These are phyloP conservation scores for Cepaea nemoralis DNA, from an alignment of 1,140 invertebrate species.

Conservation along the genomic window DNA sequence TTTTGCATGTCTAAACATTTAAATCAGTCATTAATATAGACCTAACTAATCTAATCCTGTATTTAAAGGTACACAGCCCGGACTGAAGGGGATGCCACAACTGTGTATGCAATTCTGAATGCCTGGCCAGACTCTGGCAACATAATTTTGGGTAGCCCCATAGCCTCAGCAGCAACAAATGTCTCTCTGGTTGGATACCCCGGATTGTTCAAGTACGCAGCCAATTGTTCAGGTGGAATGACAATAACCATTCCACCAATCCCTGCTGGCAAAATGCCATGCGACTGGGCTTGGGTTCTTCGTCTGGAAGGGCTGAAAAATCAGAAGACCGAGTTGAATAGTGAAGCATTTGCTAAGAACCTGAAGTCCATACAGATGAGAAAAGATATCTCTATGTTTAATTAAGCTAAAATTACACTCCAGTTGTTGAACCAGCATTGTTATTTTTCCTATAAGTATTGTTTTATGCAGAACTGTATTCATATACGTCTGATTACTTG, in stretches of 20 bases:
- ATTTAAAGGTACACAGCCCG: constrained; percentile 51
- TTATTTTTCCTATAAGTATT: no score
- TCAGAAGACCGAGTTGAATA: background rate
- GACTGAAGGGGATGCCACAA: background rate
- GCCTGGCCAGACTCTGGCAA: constrained; percentile 47
- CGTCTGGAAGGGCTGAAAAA: constrained; percentile 43
- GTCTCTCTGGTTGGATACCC: constrained; percentile 52
- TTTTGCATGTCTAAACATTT: no score
- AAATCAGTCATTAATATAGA: no score
- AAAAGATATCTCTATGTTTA: no score
- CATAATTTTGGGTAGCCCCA: constrained; percentile 45
- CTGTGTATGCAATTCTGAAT: constrained; percentile 56
- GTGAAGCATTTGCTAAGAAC: background rate
- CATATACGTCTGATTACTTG: no score
- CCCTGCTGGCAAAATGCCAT: no score
- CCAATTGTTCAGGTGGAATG: constrained; percentile 40
- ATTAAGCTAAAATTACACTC: no score
- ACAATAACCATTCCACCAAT: constrained; percentile 49
- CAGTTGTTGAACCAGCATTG: no score
- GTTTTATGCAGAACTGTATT: no score
- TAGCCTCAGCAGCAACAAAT: constrained; percentile 27
- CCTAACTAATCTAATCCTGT: no score
- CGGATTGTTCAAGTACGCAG: constrained; percentile 33
- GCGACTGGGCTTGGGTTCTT: constrained; percentile 59
- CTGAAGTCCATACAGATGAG: constrained; percentile 7